phyloP scores from a whole-genome alignment of 92 coral and sea anemone species.

The Actinernus sp. region DNA sequence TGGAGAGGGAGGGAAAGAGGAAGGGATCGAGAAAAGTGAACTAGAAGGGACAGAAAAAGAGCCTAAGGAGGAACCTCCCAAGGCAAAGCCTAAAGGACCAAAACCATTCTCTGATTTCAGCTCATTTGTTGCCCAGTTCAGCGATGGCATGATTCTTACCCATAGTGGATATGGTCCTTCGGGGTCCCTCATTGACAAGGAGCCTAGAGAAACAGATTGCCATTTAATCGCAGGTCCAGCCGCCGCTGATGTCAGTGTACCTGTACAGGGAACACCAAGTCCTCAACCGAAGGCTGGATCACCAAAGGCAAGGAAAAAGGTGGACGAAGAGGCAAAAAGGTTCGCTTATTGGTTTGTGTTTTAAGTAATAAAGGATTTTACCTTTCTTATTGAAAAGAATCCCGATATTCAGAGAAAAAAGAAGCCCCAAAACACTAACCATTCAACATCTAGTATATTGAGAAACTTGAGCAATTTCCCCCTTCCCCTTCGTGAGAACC shows the following conservation, averaged over 20 bases:
- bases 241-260: conserved; percentile 24
- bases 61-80: conserved; percentile 14
- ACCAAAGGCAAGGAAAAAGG: conserved; percentile 88
- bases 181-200: conserved; percentile 56
- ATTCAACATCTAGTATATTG: no score
- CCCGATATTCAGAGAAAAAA: no score
- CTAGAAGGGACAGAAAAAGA: conserved; percentile 75
- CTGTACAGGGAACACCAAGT: conserved; percentile 80
- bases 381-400: no score
- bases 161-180: conserved; percentile 91
- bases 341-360: no score
- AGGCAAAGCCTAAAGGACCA: conserved; percentile 29
- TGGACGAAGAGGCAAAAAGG: conserved; percentile 86
- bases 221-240: conserved; percentile 31
- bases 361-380: no score
- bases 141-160: conserved; percentile 91
- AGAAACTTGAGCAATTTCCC: no score
- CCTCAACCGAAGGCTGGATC: conserved; percentile 95
- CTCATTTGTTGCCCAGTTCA: conserved; percentile 94
- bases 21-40: conserved; percentile 87
- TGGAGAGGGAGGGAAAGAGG: conserved; percentile 37
- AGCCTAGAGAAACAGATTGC: conserved; percentile 37
- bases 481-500: no score
- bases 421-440: no score
- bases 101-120: conserved; percentile 85